phyloP scores from a whole-genome alignment of 2,797 vertebrate species.

The Mus spretus region DNA sequence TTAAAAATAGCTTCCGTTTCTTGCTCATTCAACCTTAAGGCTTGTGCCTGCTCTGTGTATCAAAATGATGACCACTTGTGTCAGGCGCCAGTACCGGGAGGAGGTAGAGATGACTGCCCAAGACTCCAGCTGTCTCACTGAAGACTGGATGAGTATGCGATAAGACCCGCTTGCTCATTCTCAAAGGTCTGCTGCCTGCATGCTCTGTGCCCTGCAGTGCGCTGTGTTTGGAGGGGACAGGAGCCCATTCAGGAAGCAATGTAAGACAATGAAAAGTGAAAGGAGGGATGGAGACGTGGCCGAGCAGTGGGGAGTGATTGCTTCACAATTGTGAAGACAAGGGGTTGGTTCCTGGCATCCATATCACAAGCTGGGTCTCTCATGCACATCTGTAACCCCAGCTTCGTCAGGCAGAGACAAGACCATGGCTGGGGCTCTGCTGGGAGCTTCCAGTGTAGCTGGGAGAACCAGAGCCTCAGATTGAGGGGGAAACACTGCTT shows the following conservation, averaged over 20 bases:
- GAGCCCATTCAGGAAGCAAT: neutral
- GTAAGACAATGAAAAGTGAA: neutral
- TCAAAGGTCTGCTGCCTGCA: neutral
- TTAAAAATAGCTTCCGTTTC: conserved; percentile 26
- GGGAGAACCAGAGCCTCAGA: neutral
- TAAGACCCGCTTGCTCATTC: neutral
- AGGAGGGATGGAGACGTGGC: neutral
- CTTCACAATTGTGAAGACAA: neutral
- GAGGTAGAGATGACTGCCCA: neutral
- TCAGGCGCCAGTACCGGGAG: neutral
- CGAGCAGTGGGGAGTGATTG: neutral
- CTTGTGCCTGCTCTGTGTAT: neutral
- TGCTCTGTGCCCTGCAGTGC: neutral
- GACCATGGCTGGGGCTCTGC: neutral
- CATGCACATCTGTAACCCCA: neutral
- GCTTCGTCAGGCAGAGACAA: neutral
- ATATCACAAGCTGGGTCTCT: neutral
- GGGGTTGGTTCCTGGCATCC: no score
- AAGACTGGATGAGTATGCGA: neutral
- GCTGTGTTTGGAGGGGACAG: neutral
- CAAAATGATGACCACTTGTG: neutral
- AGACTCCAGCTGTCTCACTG: neutral
- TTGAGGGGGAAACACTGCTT: neutral
- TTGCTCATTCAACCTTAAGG: conserved; percentile 31
- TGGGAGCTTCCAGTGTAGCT: neutral